Conservation (phyloP, 1,140 invertebrate genomes). For the Drosophila teissieri region DNA sequence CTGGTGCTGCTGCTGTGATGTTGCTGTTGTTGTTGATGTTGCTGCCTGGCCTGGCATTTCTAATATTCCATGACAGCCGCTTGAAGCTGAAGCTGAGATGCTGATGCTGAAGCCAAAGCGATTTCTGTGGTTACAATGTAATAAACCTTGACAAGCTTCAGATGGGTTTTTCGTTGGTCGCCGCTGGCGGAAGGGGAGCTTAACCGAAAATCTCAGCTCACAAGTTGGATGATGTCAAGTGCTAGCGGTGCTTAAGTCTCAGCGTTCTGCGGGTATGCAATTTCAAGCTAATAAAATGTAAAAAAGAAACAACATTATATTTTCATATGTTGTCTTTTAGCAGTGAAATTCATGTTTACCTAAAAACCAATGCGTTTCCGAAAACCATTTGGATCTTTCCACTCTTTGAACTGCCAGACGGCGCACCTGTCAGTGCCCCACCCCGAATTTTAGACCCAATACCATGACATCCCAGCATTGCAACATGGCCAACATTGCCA, state of each 20-base stretch:
- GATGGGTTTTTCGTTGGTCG: conserved; percentile 25
- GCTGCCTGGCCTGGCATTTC: conserved; percentile 57
- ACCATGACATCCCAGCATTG: conserved; percentile 14
- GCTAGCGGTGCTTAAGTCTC: conserved; percentile 11
- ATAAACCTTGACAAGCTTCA: conserved; percentile 78
- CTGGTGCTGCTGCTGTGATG: conserved; percentile 23
- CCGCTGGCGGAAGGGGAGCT: conserved; percentile 20
- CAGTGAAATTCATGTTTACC: conserved; percentile 9
- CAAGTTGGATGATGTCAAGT: conserved; percentile 71
- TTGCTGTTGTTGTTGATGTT: conserved; percentile 28
- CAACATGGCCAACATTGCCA: conserved; percentile 47
- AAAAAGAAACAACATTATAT: neutral
- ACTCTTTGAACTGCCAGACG: conserved; percentile 52
- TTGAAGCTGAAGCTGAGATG: conserved; percentile 47
- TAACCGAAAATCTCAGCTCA: conserved; percentile 13
- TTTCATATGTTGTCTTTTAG: neutral
- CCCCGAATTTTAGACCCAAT: conserved; percentile 3
- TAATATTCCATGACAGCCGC: conserved; percentile 78
- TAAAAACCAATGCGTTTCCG: conserved; percentile 15
- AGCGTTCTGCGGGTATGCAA: conserved; percentile 17
- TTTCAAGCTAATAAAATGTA: conserved; percentile 11
- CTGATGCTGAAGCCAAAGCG: conserved; percentile 47
- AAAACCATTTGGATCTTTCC: conserved; percentile 39
- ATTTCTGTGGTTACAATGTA: conserved; percentile 77
- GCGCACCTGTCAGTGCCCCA: conserved; percentile 57